Percentiles rank a stretch among this genome's conserved stretches.
Conservation (phyloP, 2,797 vertebrate species). For the Hozukius guyotensis region DNA sequence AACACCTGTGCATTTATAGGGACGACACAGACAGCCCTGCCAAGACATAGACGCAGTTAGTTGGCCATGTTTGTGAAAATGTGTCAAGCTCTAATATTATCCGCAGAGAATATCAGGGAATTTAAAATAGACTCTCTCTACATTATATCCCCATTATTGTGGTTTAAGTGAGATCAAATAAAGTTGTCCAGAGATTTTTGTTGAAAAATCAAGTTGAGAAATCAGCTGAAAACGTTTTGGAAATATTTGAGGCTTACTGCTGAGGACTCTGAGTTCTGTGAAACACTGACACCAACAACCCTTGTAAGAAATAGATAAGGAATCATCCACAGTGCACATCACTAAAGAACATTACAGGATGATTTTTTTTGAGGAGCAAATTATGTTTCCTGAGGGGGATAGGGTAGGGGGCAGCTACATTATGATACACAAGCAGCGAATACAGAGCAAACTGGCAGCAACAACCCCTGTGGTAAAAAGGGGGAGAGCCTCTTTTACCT, state of each 20-base stretch:
- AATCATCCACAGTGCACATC: constrained; percentile 56
- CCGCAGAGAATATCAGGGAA: not conserved
- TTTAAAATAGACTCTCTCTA: not conserved
- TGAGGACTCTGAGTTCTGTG: constrained; percentile 76
- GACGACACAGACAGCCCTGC: not conserved
- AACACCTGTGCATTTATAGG: not conserved
- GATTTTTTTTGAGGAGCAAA: constrained; percentile 36
- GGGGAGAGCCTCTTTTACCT: constrained; percentile 85
- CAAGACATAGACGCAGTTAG: not conserved
- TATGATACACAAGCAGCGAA: constrained; percentile 77
- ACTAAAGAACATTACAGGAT: constrained; percentile 58
- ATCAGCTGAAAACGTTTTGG: not conserved
- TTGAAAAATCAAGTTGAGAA: not conserved
- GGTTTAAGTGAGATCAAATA: constrained; percentile 15
- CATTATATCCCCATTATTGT: constrained; percentile 4
- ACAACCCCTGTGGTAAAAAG: constrained; percentile 68
- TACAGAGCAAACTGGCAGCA: constrained; percentile 78
- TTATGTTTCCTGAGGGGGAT: constrained; percentile 36
- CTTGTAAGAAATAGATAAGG: constrained; percentile 32
- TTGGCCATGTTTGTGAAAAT: constrained; percentile 56
- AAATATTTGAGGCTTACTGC: constrained; percentile 39
- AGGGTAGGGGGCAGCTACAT: constrained; percentile 65
- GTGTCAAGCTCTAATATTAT: not conserved
- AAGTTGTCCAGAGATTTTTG: not conserved
- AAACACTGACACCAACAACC: constrained; percentile 74